Percentiles rank a stretch among this genome's conserved stretches.
These are phyloP conservation scores for Phlogophora meticulosa DNA, from an alignment of 2,888 invertebrate genomes.

Conservation along the genomic window DNA sequence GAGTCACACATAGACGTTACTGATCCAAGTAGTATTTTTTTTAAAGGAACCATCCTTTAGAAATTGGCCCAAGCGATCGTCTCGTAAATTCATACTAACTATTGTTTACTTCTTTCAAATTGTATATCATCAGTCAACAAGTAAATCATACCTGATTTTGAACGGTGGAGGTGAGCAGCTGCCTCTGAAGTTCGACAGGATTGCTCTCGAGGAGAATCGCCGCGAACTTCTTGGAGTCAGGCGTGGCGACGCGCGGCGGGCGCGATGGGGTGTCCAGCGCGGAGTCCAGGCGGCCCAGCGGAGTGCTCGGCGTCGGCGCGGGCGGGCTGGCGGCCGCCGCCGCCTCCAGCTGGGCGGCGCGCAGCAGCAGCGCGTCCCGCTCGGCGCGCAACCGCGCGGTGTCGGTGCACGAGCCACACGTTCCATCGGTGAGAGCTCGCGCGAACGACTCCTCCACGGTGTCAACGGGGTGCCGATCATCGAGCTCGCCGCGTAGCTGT, in stretches of 20 bases:
- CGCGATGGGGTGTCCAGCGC: conserved; percentile 93
- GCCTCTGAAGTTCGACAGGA: conserved; percentile 95
- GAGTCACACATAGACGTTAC: conserved; percentile 1
- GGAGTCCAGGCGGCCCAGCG: conserved; percentile 93
- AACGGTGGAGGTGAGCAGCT: conserved; percentile 95
- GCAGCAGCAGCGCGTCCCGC: conserved; percentile 94
- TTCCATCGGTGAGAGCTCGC: conserved; percentile 83
- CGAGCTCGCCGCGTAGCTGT: conserved; percentile 91
- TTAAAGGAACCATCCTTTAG: background rate
- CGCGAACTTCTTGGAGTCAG: conserved; percentile 94
- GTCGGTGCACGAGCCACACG: conserved; percentile 82
- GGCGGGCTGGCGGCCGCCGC: conserved; percentile 81
- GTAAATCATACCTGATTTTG: conserved; percentile 94
- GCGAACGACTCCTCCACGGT: conserved; percentile 92
- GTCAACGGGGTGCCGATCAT: conserved; percentile 77
- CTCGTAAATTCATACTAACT: conserved; percentile 6
- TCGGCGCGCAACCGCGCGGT: conserved; percentile 92
- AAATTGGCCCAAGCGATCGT: background rate
- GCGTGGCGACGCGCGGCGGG: conserved; percentile 92
- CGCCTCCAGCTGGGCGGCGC: conserved; percentile 91
- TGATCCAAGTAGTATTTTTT: conserved; percentile 3
- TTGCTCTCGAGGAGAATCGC: conserved; percentile 96
- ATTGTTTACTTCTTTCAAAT: background rate
- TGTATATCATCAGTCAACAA: background rate
- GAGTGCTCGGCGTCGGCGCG: conserved; percentile 88